phyloP scores from a whole-genome alignment of 2,888 invertebrate species.

The Aleiodes leptofemur region DNA sequence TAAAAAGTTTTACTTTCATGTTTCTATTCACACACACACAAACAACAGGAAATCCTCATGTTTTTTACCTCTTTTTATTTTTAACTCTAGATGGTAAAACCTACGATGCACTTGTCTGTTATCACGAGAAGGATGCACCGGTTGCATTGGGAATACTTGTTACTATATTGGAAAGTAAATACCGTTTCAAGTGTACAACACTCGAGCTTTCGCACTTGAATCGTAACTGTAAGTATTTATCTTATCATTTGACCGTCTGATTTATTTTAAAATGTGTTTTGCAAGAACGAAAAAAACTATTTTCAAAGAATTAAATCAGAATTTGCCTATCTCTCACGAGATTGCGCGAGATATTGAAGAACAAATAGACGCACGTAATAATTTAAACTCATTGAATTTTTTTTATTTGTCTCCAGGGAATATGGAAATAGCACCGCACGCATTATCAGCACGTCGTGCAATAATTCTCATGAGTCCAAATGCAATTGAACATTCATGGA shows the following conservation, averaged over 20 bases:
- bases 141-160: conserved; percentile 80
- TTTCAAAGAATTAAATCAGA: background rate
- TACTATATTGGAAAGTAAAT: conserved; percentile 80
- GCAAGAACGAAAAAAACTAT: background rate
- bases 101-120: conserved; percentile 82
- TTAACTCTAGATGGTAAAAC: conserved; percentile 77
- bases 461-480: conserved; percentile 76
- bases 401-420: conserved; percentile 77
- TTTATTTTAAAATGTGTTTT: background rate
- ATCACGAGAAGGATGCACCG: conserved; percentile 81
- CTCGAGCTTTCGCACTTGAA: conserved; percentile 77
- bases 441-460: conserved; percentile 77
- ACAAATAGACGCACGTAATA: too few species aligned
- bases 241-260: conserved; percentile 3
- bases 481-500: conserved; percentile 76
- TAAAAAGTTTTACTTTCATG: background rate
- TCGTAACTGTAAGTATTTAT: conserved; percentile 77
- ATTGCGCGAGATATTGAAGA: too few species aligned
- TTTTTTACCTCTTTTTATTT: conserved; percentile 5
- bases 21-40: background rate
- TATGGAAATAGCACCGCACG: conserved; percentile 77
- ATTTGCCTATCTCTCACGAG: too few species aligned
- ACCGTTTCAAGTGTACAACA: conserved; percentile 81
- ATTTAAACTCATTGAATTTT: too few species aligned
- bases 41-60: background rate